Percentiles rank a stretch among this genome's conserved stretches.
phyloP scores from a whole-genome alignment of 2,888 invertebrate genomes.

The Meganola albula region DNA sequence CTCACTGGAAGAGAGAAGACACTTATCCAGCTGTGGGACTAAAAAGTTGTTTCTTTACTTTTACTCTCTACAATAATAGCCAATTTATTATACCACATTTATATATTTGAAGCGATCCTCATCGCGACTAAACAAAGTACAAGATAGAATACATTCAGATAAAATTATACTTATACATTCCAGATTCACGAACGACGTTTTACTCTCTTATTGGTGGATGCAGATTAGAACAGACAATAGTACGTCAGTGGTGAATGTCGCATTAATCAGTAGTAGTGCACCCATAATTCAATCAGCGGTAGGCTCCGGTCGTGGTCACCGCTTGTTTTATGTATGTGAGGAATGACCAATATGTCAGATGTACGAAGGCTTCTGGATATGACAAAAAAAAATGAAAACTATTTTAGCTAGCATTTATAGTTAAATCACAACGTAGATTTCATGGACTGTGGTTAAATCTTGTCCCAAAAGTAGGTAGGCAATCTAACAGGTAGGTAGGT shows the following conservation, averaged over 20 bases:
- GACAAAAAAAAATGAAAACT: slow-evolving; percentile 24
- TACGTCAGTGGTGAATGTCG: slow-evolving; percentile 69
- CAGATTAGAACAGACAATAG: slow-evolving; percentile 72
- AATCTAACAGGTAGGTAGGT: too few relatives aligned
- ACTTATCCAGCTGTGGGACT: too few relatives aligned
- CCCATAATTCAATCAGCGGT: slow-evolving; percentile 73
- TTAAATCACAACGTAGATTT: too few relatives aligned
- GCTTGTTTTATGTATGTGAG: slow-evolving; percentile 53
- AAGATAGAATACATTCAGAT: slow-evolving; percentile 35
- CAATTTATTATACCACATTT: too few relatives aligned
- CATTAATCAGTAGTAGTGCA: slow-evolving; percentile 74
- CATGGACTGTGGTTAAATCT: too few relatives aligned
- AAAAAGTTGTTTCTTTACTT: too few relatives aligned
- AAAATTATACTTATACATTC: slow-evolving; percentile 55
- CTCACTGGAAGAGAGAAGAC: too few relatives aligned
- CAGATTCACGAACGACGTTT: slow-evolving; percentile 31
- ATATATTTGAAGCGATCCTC: too few relatives aligned
- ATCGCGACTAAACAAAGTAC: slow-evolving; percentile 21
- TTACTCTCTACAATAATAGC: too few relatives aligned
- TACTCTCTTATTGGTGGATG: slow-evolving; percentile 60
- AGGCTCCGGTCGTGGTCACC: slow-evolving; percentile 43
- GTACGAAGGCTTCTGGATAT: slow-evolving; percentile 36
- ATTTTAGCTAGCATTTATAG: too few relatives aligned
- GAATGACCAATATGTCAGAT: slow-evolving; percentile 54
- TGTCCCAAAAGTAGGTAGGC: too few relatives aligned